Percentiles rank a stretch among this genome's conserved stretches.
Conservation (phyloP, 2,113 vertebrate species). For the Polypterus bichir region DNA sequence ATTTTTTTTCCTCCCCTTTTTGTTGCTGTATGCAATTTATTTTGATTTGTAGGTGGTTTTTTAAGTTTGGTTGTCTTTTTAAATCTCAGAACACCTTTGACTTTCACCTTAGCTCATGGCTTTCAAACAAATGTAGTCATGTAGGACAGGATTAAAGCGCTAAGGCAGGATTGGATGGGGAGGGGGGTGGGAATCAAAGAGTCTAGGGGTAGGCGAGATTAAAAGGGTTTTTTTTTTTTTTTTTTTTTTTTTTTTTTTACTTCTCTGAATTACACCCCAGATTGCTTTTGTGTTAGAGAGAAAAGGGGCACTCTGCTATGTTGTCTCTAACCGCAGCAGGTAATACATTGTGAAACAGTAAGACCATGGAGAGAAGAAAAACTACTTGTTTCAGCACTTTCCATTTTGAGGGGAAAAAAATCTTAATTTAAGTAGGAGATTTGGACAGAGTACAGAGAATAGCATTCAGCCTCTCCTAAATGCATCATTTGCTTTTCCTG, state of each 20-base stretch:
- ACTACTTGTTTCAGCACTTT: slow-evolving; percentile 28
- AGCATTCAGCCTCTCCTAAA: neutral
- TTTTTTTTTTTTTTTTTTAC: neutral
- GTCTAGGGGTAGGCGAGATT: slow-evolving; percentile 2
- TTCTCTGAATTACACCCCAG: slow-evolving; percentile 2
- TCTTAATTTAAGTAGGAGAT: slow-evolving; percentile 11
- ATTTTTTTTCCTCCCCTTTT: neutral
- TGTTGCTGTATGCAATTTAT: slow-evolving; percentile 10
- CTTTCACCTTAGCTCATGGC: slow-evolving; percentile 1
- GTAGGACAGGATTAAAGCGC: slow-evolving; percentile 14
- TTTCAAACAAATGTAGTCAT: slow-evolving; percentile 17
- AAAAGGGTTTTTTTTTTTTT: neutral
- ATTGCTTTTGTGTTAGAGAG: slow-evolving; percentile 14
- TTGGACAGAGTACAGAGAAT: slow-evolving; percentile 8
- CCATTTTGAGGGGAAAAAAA: slow-evolving; percentile 6
- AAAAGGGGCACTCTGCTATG: slow-evolving; percentile 5
- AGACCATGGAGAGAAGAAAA: slow-evolving; percentile 20
- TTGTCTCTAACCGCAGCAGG: slow-evolving; percentile 37
- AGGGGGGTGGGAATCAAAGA: neutral
- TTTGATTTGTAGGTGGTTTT: slow-evolving; percentile 17
- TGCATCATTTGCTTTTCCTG: slow-evolving; percentile 1
- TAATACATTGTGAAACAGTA: slow-evolving; percentile 31
- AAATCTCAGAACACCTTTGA: slow-evolving; percentile 13
- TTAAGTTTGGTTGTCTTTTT: slow-evolving; percentile 7
- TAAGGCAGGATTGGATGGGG: neutral